Evolutionary conservation across 2,113 vertebrate species (phyloP).

Genomic region (Ceuthmochares aereus): DNA sequence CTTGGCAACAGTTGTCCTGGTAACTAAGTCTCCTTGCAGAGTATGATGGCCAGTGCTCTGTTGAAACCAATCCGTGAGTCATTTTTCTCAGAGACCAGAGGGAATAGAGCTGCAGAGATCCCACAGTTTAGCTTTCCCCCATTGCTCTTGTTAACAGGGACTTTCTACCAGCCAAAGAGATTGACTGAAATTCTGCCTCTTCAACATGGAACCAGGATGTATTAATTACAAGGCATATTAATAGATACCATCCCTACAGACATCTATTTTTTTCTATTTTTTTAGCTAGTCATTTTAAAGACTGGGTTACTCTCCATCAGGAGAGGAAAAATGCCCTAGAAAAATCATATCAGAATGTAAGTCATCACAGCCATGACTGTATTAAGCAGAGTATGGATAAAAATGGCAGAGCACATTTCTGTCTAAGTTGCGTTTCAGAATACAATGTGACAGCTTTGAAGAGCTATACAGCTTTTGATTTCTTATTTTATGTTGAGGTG

Average conservation of each 20-base stretch:
- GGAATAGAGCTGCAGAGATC: not conserved
- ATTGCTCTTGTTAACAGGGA: fast-evolving
- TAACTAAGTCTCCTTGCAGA: not conserved
- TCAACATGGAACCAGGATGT: not conserved
- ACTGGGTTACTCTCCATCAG: not conserved
- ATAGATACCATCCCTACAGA: not conserved
- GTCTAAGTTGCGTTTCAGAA: not conserved
- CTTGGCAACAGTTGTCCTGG: constrained; percentile 56
- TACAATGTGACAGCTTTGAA: not conserved
- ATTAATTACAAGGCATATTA: not conserved
- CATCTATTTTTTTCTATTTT: not conserved
- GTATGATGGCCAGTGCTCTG: not conserved
- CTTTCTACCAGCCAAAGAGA: not conserved
- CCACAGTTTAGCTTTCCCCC: not conserved
- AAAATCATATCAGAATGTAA: not conserved
- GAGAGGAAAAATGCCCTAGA: not conserved
- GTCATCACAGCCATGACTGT: not conserved
- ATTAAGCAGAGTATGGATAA: not conserved
- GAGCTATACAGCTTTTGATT: not conserved
- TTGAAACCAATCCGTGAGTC: fast-evolving
- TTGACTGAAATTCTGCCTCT: not conserved
- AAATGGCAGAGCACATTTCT: not conserved
- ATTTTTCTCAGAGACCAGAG: not conserved
- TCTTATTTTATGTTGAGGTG: not conserved
- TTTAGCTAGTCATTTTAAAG: not conserved